These are phyloP conservation scores for Hexactinellida sp. DNA, from an alignment of 37 sponge, comb jelly and placozoan genomes.

Conservation along the genomic window DNA sequence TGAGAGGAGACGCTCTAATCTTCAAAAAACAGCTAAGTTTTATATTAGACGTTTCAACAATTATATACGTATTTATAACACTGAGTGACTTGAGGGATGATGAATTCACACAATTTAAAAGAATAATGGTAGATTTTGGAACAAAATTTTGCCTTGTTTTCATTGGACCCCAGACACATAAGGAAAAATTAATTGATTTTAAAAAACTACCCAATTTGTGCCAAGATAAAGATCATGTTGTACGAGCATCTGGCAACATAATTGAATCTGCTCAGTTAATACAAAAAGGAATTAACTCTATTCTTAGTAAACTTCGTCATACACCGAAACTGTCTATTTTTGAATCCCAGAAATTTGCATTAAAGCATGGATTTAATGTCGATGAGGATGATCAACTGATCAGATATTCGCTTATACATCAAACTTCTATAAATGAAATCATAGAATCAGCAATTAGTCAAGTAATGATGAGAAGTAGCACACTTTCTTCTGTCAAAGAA, in stretches of 20 bases:
- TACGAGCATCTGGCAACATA: neutral
- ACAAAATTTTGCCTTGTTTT: neutral
- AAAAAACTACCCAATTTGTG: neutral
- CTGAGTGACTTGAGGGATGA: neutral
- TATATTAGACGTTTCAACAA: neutral
- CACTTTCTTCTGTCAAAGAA: neutral
- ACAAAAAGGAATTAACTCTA: neutral
- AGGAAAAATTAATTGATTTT: neutral
- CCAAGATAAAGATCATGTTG: neutral
- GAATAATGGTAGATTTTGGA: neutral
- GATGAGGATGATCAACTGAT: neutral
- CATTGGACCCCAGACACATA: neutral
- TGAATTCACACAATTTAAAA: neutral
- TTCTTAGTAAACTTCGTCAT: neutral
- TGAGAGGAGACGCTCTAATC: constrained; percentile 24
- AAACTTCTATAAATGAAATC: neutral
- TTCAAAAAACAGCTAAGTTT: constrained; percentile 18
- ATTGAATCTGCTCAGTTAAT: neutral
- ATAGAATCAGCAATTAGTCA: neutral
- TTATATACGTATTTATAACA: neutral
- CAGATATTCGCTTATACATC: neutral
- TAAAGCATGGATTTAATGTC: neutral
- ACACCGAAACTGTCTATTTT: neutral
- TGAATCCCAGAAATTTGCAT: neutral
- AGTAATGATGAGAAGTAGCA: constrained; percentile 3